Evolutionary conservation across 2,113 vertebrate genomes (phyloP).

Genomic region (Corythoichthys haematopterus): DNA sequence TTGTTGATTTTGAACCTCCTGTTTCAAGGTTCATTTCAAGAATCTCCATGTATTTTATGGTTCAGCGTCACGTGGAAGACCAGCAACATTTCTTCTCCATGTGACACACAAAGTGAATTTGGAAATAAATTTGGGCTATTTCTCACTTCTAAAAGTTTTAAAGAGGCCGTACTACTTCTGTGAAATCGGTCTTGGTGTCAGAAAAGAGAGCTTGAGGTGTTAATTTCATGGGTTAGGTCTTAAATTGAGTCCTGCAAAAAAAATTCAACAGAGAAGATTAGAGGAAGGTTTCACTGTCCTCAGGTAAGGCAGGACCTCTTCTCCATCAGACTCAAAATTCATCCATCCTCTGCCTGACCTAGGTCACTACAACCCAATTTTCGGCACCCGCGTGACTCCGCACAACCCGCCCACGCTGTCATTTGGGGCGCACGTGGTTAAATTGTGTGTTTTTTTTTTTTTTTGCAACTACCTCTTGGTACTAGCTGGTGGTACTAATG

Average conservation of each 20-base stretch:
- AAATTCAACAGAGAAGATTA: slow-evolving; percentile 65
- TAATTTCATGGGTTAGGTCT: slow-evolving; percentile 79
- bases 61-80: slow-evolving; percentile 18
- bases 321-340: slow-evolving; percentile 53
- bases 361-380: slow-evolving; percentile 16
- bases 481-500: slow-evolving; percentile 19
- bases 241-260: slow-evolving; percentile 71
- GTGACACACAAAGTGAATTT: slow-evolving; percentile 55
- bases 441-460: too few species aligned
- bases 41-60: slow-evolving; percentile 11
- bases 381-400: slow-evolving; percentile 9
- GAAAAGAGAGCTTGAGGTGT: slow-evolving; percentile 73
- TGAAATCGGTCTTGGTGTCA: slow-evolving; percentile 66
- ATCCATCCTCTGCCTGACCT: slow-evolving; percentile 47
- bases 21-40: too few species aligned
- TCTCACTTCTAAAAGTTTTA: slow-evolving; percentile 64
- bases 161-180: slow-evolving; percentile 58
- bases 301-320: slow-evolving; percentile 62
- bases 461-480: slow-evolving; percentile 12
- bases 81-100: background rate
- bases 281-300: slow-evolving; percentile 70
- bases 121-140: slow-evolving; percentile 51
- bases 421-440: slow-evolving; percentile 5
- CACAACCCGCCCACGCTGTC: slow-evolving; percentile 13
- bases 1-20: too few species aligned